These are phyloP conservation scores for Urocitellus parryii DNA, from an alignment of 2,113 vertebrate species.

Conservation along the genomic window DNA sequence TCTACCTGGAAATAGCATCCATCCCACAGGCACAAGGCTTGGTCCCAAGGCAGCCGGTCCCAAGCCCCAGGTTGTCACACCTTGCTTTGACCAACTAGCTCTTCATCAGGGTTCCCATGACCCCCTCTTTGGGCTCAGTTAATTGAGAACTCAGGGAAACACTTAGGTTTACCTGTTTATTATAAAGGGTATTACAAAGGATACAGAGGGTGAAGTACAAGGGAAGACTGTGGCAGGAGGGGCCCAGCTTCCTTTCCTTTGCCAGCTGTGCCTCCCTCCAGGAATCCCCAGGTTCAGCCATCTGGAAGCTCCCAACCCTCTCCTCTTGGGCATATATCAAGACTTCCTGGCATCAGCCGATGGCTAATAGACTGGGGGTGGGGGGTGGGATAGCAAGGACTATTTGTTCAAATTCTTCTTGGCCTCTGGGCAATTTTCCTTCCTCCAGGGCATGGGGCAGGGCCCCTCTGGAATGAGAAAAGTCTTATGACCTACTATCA, in stretches of 20 bases:
- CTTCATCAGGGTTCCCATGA: background rate
- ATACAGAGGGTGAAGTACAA: background rate
- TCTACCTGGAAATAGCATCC: background rate
- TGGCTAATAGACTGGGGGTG: no score
- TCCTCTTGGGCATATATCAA: background rate
- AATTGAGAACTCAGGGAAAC: background rate
- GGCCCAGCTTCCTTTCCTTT: background rate
- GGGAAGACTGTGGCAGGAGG: background rate
- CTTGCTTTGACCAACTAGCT: background rate
- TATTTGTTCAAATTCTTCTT: background rate
- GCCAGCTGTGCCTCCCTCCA: background rate
- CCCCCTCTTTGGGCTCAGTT: background rate
- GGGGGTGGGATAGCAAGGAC: no score
- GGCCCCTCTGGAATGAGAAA: background rate
- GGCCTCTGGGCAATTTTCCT: background rate
- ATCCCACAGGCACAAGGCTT: background rate
- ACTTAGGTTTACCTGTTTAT: no score
- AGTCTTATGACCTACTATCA: background rate
- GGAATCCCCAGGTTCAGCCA: background rate
- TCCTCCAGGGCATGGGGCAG: background rate
- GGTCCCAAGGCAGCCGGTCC: background rate
- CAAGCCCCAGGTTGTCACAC: no score
- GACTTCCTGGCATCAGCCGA: background rate
- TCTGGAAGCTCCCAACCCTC: background rate
- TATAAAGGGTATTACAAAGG: background rate